Evolutionary conservation across 2,113 vertebrate genomes (phyloP).

Genomic region (Delphinapterus leucas): DNA sequence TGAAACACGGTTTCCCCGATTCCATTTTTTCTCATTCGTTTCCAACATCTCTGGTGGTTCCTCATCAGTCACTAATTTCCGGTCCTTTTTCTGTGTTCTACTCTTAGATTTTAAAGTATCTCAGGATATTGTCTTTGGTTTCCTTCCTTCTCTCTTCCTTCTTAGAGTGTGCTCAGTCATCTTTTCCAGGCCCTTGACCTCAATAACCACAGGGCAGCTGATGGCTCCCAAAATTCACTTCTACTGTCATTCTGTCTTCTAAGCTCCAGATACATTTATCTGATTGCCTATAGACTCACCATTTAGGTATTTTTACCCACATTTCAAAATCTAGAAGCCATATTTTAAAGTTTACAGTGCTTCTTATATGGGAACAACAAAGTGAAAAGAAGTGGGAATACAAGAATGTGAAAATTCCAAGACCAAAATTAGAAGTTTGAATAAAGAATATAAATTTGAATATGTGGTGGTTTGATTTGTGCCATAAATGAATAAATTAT

Average conservation of each 20-base stretch:
- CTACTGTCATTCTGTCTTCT: neutral
- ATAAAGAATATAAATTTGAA: neutral
- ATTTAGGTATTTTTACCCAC: neutral
- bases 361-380: neutral
- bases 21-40: neutral
- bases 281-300: too few relatives aligned
- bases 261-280: neutral
- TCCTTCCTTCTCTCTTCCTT: neutral
- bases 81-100: neutral
- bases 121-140: neutral
- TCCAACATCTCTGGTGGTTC: neutral
- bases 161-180: neutral
- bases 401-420: neutral
- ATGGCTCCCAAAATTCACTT: neutral
- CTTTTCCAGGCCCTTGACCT: neutral
- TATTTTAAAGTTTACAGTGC: neutral
- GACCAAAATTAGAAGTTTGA: neutral
- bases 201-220: neutral
- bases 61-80: neutral
- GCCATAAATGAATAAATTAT: neutral
- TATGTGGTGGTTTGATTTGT: neutral
- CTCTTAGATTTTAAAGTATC: neutral
- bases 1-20: neutral
- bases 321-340: neutral
- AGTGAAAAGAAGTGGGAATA: neutral